These are phyloP conservation scores for Digitonthophagus gazella DNA, from an alignment of 2,888 invertebrate species.

Conservation along the genomic window DNA sequence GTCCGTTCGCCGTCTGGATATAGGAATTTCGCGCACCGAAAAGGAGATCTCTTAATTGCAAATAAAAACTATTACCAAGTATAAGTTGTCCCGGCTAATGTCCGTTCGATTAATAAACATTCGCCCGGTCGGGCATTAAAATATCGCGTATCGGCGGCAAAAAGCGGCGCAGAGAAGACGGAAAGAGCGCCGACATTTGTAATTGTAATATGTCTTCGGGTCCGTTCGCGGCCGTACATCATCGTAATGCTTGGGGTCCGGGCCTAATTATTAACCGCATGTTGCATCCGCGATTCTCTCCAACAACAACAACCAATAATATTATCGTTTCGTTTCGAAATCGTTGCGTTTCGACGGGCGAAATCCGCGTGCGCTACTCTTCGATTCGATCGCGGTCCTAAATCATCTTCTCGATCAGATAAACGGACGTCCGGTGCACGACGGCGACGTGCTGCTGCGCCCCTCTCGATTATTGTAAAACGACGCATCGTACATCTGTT, in stretches of 20 bases:
- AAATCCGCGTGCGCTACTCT: too few species aligned
- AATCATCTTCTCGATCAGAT: background rate
- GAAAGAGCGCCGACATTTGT: background rate
- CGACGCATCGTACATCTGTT: too few species aligned
- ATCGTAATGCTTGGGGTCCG: conserved; percentile 32
- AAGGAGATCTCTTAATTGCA: background rate
- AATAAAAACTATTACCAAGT: background rate
- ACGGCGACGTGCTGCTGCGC: too few species aligned
- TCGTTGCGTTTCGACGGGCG: conserved; percentile 19
- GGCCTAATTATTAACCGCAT: conserved; percentile 36
- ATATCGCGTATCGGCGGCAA: background rate
- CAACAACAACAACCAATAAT: conserved; percentile 35
- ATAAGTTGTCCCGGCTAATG: background rate
- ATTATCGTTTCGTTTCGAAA: conserved; percentile 34
- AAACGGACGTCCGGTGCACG: background rate
- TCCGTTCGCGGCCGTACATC: conserved; percentile 27
- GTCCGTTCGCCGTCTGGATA: background rate
- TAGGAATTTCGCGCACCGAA: background rate
- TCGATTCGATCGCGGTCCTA: background rate
- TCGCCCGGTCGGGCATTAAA: background rate
- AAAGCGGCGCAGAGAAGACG: background rate
- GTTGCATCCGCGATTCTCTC: conserved; percentile 34
- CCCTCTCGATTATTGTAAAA: too few species aligned
- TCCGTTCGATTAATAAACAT: background rate
- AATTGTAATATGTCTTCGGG: background rate